A percentile compares a stretch with the other conserved stretches of the same genome.
Evolutionary conservation across 2,797 vertebrate genomes (phyloP).

Genomic region (Labeo calbasu): DNA sequence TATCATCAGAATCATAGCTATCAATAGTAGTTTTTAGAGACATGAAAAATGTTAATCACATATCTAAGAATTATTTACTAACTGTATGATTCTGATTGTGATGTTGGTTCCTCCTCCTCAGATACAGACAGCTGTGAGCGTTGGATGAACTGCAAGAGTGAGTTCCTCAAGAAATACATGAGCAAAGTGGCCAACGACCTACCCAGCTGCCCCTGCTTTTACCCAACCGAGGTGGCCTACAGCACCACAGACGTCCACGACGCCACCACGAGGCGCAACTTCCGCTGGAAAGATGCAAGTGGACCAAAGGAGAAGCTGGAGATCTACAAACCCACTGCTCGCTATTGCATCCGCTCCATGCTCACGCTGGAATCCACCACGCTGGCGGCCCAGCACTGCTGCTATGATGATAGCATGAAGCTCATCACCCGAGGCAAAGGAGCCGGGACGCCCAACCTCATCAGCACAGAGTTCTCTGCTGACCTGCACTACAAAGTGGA

Average conservation of each 20-base stretch:
- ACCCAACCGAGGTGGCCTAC: conserved; percentile 88
- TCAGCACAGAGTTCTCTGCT: conserved; percentile 92
- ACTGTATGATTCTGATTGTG: not conserved
- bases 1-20: too few species aligned
- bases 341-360: conserved; percentile 92
- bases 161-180: conserved; percentile 92
- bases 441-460: conserved; percentile 88
- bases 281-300: conserved; percentile 91
- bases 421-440: conserved; percentile 93
- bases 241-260: conserved; percentile 86
- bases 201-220: conserved; percentile 92
- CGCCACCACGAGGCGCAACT: conserved; percentile 70
- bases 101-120: conserved; percentile 60
- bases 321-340: conserved; percentile 91
- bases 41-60: not conserved
- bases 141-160: conserved; percentile 95
- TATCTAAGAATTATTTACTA: not conserved
- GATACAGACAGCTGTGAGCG: conserved; percentile 94
- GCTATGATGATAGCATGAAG: conserved; percentile 86
- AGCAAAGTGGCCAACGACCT: conserved; percentile 87
- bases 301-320: conserved; percentile 90
- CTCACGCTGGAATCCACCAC: conserved; percentile 88
- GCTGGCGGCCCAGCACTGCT: conserved; percentile 92
- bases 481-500: conserved; percentile 96
- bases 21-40: not conserved